Evolutionary conservation across 2,797 vertebrate genomes (phyloP), one percentile per base, ranked within the genome.

Genomic region (Hippopotamyrus pictus): DNA sequence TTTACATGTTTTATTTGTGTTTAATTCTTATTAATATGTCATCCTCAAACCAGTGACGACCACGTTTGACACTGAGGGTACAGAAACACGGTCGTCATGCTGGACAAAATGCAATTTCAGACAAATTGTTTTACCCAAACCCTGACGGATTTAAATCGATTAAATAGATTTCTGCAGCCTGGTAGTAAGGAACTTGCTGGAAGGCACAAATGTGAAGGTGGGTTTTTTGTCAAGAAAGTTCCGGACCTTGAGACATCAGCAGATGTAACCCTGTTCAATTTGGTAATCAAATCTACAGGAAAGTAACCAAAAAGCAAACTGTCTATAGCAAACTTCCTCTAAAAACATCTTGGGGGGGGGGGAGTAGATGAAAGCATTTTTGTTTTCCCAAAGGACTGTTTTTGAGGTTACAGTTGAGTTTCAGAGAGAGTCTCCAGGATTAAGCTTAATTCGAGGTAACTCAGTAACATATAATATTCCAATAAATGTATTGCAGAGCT

Each of bases 331-430:
- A 88, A n/a, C 48, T 54, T 54, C 53, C 76, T 83, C 53, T 29
- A 14, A 44, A 53, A 89, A 89, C 19, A 7, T 88, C 54, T 44
- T 57, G 44, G 22, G 57, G 25, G 50, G 46, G 29, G n/a, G 44
- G 73, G 6, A 17, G 54, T 37, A 84, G 88, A 86, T 86, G 9
- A 86, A 86, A 89, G 57, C 57, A 86, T 89, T 86, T 89, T 69
- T 89, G 57, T 25, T 37, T 48, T 44, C 88, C 79, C 88, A 89
- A 44, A 65, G 41, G 79, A 14, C 54, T 48, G 11, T 48, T n/a
- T 48, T 85, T 86, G 57, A 41, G 82, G 54, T 4, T 62, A 9
- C 46, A 33, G 54, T 84, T 69, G 46, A 85, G 44, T 85, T 65
- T 79, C 48, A 22, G 88, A 41, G 11, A 57, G 57, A 86, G 46